These are phyloP conservation scores for Rhegmatorhina hoffmannsi DNA, from an alignment of 2,113 vertebrate species.

Conservation along the genomic window DNA sequence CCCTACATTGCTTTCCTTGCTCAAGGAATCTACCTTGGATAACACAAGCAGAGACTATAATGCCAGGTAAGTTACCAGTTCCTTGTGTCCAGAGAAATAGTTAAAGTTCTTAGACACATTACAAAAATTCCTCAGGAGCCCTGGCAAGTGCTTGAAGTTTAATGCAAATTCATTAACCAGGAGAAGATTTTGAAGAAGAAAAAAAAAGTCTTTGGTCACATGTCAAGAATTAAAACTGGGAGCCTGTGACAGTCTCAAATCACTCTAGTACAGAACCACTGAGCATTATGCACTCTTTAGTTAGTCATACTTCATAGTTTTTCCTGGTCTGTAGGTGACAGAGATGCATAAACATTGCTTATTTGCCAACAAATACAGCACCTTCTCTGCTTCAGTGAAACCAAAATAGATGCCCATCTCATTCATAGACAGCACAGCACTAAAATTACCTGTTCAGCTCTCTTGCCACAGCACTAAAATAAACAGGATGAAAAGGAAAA, in stretches of 20 bases:
- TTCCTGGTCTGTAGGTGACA: not conserved
- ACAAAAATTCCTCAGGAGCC: not conserved
- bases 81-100: not conserved
- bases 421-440: not conserved
- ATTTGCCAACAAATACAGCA: not conserved
- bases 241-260: not conserved
- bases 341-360: not conserved
- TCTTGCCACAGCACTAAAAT: not conserved
- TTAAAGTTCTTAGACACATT: accelerated
- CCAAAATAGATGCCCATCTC: not conserved
- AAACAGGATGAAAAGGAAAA: not conserved
- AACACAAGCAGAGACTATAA: not conserved
- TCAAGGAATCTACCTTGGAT: not conserved
- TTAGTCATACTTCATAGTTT: not conserved
- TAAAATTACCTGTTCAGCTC: not conserved
- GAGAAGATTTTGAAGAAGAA: no score
- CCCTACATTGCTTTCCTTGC: not conserved
- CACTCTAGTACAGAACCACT: not conserved
- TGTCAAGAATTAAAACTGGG: not conserved
- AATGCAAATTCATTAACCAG: not conserved
- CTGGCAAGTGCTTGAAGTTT: not conserved
- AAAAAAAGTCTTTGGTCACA: not conserved
- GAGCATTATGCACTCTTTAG: not conserved
- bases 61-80: not conserved
- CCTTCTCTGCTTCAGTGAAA: not conserved